These are phyloP conservation scores for Pantelozetes paolii DNA, from an alignment of 2,888 invertebrate genomes.

Conservation along the genomic window DNA sequence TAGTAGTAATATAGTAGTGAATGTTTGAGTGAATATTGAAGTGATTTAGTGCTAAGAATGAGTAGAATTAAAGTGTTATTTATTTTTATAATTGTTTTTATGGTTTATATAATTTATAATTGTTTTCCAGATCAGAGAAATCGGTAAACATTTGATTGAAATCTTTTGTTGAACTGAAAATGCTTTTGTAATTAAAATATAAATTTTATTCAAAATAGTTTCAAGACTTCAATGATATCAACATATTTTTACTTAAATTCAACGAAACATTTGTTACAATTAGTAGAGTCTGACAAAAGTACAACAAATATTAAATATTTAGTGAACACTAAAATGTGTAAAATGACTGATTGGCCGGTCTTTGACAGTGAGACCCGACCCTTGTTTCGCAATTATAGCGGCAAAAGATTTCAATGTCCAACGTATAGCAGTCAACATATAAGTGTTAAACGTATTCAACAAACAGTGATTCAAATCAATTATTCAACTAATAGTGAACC, in stretches of 20 bases:
- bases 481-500: background rate
- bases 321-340: conserved; percentile 20
- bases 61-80: too few species aligned
- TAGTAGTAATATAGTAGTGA: too few species aligned
- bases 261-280: background rate
- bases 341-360: conserved; percentile 39
- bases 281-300: background rate
- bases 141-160: too few species aligned
- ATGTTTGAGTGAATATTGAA: too few species aligned
- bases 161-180: too few species aligned
- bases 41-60: too few species aligned
- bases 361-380: conserved; percentile 39
- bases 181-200: too few species aligned
- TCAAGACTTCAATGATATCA: conserved; percentile 8
- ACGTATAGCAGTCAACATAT: background rate
- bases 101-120: too few species aligned
- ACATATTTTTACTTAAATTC: background rate
- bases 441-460: conserved; percentile 20
- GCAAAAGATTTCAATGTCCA: background rate
- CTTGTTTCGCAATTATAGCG: conserved; percentile 28
- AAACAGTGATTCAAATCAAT: conserved; percentile 18
- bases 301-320: conserved; percentile 30
- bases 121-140: too few species aligned
- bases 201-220: background rate
- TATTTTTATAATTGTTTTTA: too few species aligned